Evolutionary conservation across 23 tunicate genomes (phyloP).

Genomic region (Diplosoma virens): DNA sequence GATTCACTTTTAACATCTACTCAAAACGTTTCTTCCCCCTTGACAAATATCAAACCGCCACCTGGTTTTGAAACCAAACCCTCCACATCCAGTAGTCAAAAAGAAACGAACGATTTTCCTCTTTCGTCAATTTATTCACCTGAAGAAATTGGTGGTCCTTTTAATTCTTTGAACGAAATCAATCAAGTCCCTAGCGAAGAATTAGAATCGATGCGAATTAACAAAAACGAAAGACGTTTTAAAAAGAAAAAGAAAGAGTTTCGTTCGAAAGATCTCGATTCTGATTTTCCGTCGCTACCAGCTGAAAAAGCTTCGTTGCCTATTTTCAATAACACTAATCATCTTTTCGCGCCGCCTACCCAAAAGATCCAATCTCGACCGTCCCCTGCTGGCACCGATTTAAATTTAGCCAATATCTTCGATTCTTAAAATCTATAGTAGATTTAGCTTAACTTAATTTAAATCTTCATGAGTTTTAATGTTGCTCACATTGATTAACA

Average conservation of each 20-base stretch:
- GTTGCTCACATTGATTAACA: too few species aligned
- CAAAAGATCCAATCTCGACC: not conserved
- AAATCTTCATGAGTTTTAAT: too few species aligned
- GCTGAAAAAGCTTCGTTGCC: too few species aligned
- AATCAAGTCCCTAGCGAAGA: not conserved
- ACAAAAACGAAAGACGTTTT: not conserved
- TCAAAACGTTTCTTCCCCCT: not conserved
- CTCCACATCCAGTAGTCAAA: not conserved
- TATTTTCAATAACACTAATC: too few species aligned
- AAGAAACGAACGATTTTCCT: too few species aligned
- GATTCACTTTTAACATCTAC: not conserved
- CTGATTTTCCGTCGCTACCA: slow-evolving; percentile 43
- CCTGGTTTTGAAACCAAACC: slow-evolving; percentile 7
- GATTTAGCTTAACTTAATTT: too few species aligned
- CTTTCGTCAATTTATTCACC: not conserved
- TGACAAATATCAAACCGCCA: slow-evolving; percentile 1
- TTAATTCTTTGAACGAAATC: not conserved
- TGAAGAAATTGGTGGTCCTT: not conserved
- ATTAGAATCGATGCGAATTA: not conserved
- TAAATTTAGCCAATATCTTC: slow-evolving; percentile 47
- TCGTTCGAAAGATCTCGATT: slow-evolving; percentile 14
- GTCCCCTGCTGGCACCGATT: slow-evolving; percentile 9
- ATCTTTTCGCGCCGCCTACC: not conserved
- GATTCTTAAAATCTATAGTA: too few species aligned
- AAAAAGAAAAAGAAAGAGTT: slow-evolving; percentile 36